A percentile compares a stretch with the other conserved stretches of the same genome.
Conservation (phyloP, 2,797 vertebrate genomes). For the Typhlichthys eigenmanni region DNA sequence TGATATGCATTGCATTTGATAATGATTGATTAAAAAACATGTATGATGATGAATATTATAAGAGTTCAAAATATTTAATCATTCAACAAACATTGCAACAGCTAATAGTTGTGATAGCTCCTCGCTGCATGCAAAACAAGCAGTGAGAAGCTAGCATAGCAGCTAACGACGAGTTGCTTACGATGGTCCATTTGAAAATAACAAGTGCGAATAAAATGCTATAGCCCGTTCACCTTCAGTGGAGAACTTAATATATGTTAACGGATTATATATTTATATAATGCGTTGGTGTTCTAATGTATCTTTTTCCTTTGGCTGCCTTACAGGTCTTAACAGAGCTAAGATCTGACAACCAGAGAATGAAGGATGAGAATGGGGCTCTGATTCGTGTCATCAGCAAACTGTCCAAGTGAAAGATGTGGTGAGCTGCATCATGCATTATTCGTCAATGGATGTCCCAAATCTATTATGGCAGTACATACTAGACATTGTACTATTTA, state of each 20-base stretch:
- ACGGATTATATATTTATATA: too few relatives aligned
- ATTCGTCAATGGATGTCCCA: slow-evolving; percentile 20
- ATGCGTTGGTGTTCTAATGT: slow-evolving; percentile 19
- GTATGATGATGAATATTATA: too few relatives aligned
- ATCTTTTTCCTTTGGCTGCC: slow-evolving; percentile 14
- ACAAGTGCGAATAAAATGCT: slow-evolving; percentile 5
- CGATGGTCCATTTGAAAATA: neutral
- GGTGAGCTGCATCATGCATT: slow-evolving; percentile 13
- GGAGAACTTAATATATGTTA: too few relatives aligned
- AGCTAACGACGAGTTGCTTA: too few relatives aligned
- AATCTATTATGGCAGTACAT: slow-evolving; percentile 18
- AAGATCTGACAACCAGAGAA: slow-evolving; percentile 96
- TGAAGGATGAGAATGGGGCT: slow-evolving; percentile 97
- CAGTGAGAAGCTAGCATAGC: too few relatives aligned
- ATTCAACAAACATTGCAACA: neutral
- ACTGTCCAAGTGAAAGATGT: slow-evolving; percentile 87
- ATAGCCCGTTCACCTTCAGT: neutral
- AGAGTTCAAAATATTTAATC: too few relatives aligned
- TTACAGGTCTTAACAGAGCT: slow-evolving; percentile 90
- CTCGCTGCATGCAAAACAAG: too few relatives aligned
- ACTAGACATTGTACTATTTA: slow-evolving; percentile 18
- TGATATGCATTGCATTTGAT: slow-evolving; percentile 11
- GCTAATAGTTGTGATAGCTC: neutral
- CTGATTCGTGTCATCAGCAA: slow-evolving; percentile 99
- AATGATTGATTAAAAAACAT: slow-evolving; percentile 1